Conservation (phyloP, 2,113 vertebrate genomes). For the Columba janthina region DNA sequence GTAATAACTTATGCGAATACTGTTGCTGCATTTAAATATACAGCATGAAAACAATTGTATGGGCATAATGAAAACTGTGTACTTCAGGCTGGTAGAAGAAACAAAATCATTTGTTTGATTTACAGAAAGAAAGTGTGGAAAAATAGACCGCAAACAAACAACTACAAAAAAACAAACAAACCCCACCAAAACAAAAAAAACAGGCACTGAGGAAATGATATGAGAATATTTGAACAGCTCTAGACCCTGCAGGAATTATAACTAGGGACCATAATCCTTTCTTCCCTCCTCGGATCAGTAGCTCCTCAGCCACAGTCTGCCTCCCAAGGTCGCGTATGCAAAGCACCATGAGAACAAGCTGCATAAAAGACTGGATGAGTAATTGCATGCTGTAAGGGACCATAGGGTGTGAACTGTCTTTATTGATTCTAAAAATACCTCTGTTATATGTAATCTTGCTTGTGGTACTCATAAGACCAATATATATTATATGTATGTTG, state of each 20-base stretch:
- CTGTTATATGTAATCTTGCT: background rate
- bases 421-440: background rate
- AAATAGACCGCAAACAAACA: no score
- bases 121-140: background rate
- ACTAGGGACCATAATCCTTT: background rate
- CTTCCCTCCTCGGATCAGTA: background rate
- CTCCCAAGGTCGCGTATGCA: fast-evolving
- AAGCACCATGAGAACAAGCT: background rate
- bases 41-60: background rate
- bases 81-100: background rate
- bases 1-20: background rate
- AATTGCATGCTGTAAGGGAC: fast-evolving
- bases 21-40: background rate
- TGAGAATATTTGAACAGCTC: background rate
- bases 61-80: background rate
- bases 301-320: background rate
- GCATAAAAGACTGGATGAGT: background rate
- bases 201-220: background rate
- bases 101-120: background rate
- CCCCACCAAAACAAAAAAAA: background rate
- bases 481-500: background rate
- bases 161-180: background rate
- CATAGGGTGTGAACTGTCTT: background rate
- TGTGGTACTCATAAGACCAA: fast-evolving
- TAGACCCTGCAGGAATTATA: background rate